Percentiles rank a stretch among this genome's conserved stretches.
Evolutionary conservation across 2,888 invertebrate species (phyloP).

Genomic region (Drosophila hamatofila): DNA sequence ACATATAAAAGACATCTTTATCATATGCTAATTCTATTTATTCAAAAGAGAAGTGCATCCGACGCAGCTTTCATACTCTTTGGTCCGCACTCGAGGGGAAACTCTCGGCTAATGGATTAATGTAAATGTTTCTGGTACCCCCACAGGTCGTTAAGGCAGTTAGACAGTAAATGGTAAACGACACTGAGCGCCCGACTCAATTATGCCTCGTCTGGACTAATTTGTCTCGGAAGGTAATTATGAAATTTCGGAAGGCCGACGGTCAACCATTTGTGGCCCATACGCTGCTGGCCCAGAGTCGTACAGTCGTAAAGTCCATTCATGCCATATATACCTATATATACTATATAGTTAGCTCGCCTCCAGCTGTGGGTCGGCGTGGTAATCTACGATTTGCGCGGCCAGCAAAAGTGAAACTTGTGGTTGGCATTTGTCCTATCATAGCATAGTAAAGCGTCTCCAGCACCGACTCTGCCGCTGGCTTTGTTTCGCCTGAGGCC

Average conservation of each 20-base stretch:
- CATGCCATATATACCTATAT: background rate
- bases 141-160: constrained; percentile 38
- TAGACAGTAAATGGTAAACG: constrained; percentile 32
- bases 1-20: too few species aligned
- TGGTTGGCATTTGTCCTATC: constrained; percentile 51
- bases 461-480: background rate
- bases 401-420: constrained; percentile 65
- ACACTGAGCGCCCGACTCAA: constrained; percentile 47
- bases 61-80: background rate
- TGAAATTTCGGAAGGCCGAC: constrained; percentile 38
- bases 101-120: constrained; percentile 33
- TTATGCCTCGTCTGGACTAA: constrained; percentile 46
- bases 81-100: background rate
- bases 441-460: constrained; percentile 23
- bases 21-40: background rate
- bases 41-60: background rate
- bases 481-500: constrained; percentile 33
- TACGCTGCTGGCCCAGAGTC: constrained; percentile 18
- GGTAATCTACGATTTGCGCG: constrained; percentile 50
- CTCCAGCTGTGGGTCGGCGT: constrained; percentile 47
- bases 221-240: constrained; percentile 48
- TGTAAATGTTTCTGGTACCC: constrained; percentile 31
- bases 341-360: constrained; percentile 28
- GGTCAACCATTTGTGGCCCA: constrained; percentile 28
- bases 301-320: background rate